These are phyloP conservation scores for Synergus gifuensis DNA, from an alignment of 2,888 invertebrate genomes.

Conservation along the genomic window DNA sequence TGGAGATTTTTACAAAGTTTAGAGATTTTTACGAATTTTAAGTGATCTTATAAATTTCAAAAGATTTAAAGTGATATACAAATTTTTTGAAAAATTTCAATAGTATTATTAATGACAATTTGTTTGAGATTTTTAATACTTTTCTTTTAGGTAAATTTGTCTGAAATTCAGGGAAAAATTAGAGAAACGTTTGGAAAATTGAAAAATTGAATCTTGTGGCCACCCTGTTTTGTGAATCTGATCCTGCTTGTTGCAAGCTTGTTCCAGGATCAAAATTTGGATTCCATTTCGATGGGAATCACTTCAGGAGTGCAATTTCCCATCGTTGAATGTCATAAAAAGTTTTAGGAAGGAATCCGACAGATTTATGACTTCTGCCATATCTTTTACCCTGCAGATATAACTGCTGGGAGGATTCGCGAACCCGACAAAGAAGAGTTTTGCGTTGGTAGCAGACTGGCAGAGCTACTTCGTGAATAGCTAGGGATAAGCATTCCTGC, in stretches of 20 bases:
- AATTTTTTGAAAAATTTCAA: too few species aligned
- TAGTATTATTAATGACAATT: too few species aligned
- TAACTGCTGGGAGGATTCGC: slow-evolving; percentile 26
- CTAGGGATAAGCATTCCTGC: slow-evolving; percentile 37
- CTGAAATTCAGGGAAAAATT: too few species aligned
- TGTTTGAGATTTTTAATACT: too few species aligned
- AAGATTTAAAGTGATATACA: too few species aligned
- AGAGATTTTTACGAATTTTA: too few species aligned
- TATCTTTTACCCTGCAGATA: slow-evolving; percentile 16
- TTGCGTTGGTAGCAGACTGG: slow-evolving; percentile 34
- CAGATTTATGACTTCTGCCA: slow-evolving; percentile 25
- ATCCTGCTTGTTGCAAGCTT: background rate
- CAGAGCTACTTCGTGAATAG: slow-evolving; percentile 35
- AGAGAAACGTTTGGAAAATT: too few species aligned
- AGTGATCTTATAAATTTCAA: too few species aligned
- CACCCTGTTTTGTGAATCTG: background rate
- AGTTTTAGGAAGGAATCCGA: slow-evolving; percentile 1
- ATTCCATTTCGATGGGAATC: background rate
- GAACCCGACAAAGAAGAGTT: slow-evolving; percentile 38
- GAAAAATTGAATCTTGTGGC: too few species aligned
- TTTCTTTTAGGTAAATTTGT: too few species aligned
- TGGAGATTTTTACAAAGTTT: too few species aligned
- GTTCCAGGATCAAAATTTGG: background rate
- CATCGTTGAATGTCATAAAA: slow-evolving; percentile 8
- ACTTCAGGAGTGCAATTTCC: slow-evolving; percentile 10